These are phyloP conservation scores for Gryllus bimaculatus DNA, from an alignment of 1,140 invertebrate genomes.

Conservation along the genomic window DNA sequence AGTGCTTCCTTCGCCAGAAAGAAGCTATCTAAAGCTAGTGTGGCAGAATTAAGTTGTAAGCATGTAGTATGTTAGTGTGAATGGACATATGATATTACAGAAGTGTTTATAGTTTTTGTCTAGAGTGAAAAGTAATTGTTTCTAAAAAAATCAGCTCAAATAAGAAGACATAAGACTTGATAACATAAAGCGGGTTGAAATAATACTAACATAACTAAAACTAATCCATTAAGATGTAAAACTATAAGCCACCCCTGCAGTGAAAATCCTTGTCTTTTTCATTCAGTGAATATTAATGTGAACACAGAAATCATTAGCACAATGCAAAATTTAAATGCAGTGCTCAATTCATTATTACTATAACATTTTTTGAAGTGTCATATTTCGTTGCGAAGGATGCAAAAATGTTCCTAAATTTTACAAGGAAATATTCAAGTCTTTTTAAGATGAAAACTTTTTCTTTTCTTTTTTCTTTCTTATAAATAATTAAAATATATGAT, in stretches of 20 bases:
- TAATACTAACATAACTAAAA: conserved; percentile 12
- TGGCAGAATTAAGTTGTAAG: neutral
- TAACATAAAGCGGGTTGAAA: conserved; percentile 18
- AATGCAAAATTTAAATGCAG: neutral
- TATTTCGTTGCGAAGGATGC: neutral
- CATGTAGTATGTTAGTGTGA: conserved; percentile 10
- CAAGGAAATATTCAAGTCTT: neutral
- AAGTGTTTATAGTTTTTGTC: conserved; percentile 19
- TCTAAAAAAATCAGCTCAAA: conserved; percentile 19
- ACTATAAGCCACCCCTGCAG: neutral
- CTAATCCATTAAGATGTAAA: neutral
- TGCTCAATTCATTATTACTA: neutral
- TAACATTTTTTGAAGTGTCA: neutral
- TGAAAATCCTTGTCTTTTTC: neutral
- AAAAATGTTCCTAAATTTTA: neutral
- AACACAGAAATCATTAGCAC: neutral
- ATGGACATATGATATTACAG: conserved; percentile 13
- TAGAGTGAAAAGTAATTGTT: conserved; percentile 15
- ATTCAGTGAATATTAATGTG: conserved; percentile 1
- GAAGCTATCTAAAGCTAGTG: conserved; percentile 15
- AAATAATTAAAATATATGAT: no score
- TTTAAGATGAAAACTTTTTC: no score
- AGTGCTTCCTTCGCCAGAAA: conserved; percentile 18
- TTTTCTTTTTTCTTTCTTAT: no score
- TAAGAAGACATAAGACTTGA: conserved; percentile 19